These are phyloP conservation scores for Pristionchus exspectatus DNA, from an alignment of 2,888 invertebrate species.

Conservation along the genomic window DNA sequence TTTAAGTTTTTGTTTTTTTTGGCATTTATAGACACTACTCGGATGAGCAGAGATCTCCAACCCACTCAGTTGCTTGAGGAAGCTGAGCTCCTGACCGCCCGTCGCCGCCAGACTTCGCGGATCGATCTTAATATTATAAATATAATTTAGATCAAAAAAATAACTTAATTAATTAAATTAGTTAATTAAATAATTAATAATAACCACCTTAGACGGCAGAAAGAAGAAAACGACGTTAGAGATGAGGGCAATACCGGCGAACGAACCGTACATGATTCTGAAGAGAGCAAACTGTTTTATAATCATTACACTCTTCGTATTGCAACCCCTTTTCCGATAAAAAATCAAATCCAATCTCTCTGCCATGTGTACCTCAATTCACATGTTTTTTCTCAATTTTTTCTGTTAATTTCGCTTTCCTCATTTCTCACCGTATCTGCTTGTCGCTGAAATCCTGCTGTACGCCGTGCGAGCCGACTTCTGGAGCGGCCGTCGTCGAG, in stretches of 20 bases:
- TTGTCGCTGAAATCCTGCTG: constrained; percentile 40
- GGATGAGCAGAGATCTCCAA: no score
- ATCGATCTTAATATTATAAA: not conserved
- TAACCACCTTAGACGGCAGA: constrained; percentile 32
- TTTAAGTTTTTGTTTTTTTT: no score
- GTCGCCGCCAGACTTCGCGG: constrained; percentile 41
- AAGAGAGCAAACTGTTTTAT: not conserved
- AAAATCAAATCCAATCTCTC: no score
- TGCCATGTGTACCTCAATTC: no score
- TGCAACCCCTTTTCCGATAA: not conserved
- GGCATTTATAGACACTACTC: no score
- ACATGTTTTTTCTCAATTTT: no score
- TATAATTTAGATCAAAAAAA: no score
- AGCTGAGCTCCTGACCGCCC: constrained; percentile 22
- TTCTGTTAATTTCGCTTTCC: no score
- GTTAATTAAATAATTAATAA: not conserved
- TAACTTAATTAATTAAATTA: not conserved
- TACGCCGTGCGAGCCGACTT: not conserved
- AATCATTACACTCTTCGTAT: not conserved
- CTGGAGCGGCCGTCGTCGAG: not conserved
- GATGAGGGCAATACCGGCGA: constrained; percentile 43
- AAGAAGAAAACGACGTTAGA: constrained; percentile 51
- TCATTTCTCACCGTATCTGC: not conserved
- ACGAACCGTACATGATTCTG: constrained; percentile 48
- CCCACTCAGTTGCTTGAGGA: constrained; percentile 34